Percentiles rank a stretch among this genome's conserved stretches.
phyloP scores from a whole-genome alignment of 2,797 vertebrate species.

The Melanotaenia boesemani region DNA sequence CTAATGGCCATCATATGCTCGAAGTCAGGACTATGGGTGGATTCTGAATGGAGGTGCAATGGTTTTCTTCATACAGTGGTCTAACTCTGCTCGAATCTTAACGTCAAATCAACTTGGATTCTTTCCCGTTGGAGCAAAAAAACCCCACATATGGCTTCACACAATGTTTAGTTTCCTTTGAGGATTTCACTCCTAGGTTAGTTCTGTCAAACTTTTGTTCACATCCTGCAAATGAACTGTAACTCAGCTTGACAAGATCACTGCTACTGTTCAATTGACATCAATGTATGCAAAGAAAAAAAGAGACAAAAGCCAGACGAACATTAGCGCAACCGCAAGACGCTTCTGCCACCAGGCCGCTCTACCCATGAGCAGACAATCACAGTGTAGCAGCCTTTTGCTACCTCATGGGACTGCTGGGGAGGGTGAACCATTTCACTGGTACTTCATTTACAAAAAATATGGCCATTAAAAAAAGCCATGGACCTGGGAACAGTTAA shows the following conservation, averaged over 20 bases:
- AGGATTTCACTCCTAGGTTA: slow-evolving; percentile 16
- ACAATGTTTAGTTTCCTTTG: slow-evolving; percentile 28
- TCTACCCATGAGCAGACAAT: slow-evolving; percentile 57
- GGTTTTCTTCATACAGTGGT: slow-evolving; percentile 9
- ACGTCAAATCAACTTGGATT: slow-evolving; percentile 17
- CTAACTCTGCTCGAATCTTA: slow-evolving; percentile 21
- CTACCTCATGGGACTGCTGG: slow-evolving; percentile 62
- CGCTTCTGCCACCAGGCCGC: slow-evolving; percentile 48
- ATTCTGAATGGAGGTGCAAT: slow-evolving; percentile 31
- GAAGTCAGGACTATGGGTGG: slow-evolving; percentile 42
- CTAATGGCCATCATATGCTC: slow-evolving; percentile 38
- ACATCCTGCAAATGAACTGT: slow-evolving; percentile 56
- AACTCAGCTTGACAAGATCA: slow-evolving; percentile 64
- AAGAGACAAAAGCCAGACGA: slow-evolving; percentile 27
- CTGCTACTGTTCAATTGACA: slow-evolving; percentile 56
- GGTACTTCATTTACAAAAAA: slow-evolving; percentile 69
- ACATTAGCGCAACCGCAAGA: slow-evolving; percentile 31
- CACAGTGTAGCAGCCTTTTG: slow-evolving; percentile 75
- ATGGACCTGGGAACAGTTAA: slow-evolving; percentile 61
- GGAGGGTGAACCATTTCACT: slow-evolving; percentile 71
- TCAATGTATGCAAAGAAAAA: slow-evolving; percentile 42
- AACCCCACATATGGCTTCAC: slow-evolving; percentile 56
- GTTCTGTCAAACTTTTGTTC: slow-evolving; percentile 41
- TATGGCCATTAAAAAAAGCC: slow-evolving; percentile 68
- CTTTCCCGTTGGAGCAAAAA: slow-evolving; percentile 5